Percentiles rank a stretch among this genome's conserved stretches.
Conservation (phyloP, 1,140 invertebrate species). For the Drosophila equinoxialis region DNA sequence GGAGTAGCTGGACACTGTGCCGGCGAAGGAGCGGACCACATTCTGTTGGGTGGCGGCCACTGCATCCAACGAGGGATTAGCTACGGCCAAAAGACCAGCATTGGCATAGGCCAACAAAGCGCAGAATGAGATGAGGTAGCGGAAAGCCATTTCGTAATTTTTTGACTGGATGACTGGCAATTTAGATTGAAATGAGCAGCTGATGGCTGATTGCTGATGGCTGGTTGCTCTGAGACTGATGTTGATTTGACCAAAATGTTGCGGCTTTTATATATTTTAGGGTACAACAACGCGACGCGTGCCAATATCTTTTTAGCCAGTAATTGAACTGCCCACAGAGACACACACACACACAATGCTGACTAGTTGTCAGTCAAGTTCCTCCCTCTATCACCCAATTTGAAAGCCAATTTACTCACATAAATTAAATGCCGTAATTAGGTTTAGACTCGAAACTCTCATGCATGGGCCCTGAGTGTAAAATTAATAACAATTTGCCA, state of each 20-base stretch:
- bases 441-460: conserved; percentile 39
- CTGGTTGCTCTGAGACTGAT: conserved; percentile 59
- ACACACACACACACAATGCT: conserved; percentile 22
- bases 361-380: conserved; percentile 25
- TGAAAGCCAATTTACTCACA: conserved; percentile 71
- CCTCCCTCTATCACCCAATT: conserved; percentile 24
- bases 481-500: conserved; percentile 80
- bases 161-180: conserved; percentile 24
- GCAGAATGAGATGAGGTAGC: conserved; percentile 82
- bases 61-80: conserved; percentile 83
- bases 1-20: conserved; percentile 86
- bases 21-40: conserved; percentile 85
- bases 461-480: conserved; percentile 52
- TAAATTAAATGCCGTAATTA: conserved; percentile 74
- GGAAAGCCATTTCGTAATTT: conserved; percentile 70
- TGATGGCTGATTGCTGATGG: conserved; percentile 31
- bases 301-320: conserved; percentile 39
- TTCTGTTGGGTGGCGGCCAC: conserved; percentile 85
- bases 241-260: conserved; percentile 63
- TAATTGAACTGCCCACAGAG: conserved; percentile 59
- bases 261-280: conserved; percentile 60
- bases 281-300: conserved; percentile 58
- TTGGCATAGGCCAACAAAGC: conserved; percentile 83
- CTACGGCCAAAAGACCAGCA: conserved; percentile 79
- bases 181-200: conserved; percentile 18